phyloP scores from a whole-genome alignment of 2,888 invertebrate species.

The Lissonota sp. region DNA sequence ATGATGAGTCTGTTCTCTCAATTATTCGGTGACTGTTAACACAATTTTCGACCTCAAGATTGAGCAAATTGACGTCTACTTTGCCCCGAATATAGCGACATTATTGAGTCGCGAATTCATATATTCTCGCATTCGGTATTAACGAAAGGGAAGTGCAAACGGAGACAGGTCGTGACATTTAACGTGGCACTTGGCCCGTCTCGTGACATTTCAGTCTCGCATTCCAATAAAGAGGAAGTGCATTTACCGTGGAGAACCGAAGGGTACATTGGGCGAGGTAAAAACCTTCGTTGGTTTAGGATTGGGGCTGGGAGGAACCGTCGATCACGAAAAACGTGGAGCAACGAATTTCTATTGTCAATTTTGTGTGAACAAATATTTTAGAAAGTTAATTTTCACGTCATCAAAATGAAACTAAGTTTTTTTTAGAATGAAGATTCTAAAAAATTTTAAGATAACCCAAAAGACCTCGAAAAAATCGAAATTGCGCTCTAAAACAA shows the following conservation, averaged over 20 bases:
- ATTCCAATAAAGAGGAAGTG: slow-evolving; percentile 57
- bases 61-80: slow-evolving; percentile 20
- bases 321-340: no score
- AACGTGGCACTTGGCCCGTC: slow-evolving; percentile 56
- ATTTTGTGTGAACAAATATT: no score
- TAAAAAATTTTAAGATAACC: no score
- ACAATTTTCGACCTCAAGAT: background rate
- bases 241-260: slow-evolving; percentile 44
- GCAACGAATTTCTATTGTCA: no score
- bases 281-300: slow-evolving; percentile 34
- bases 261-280: slow-evolving; percentile 21
- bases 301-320: no score
- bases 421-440: no score
- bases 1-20: no score
- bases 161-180: slow-evolving; percentile 53
- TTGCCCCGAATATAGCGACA: slow-evolving; percentile 12
- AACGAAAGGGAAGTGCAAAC: slow-evolving; percentile 34
- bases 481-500: no score
- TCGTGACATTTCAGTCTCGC: slow-evolving; percentile 39
- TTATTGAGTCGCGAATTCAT: slow-evolving; percentile 25
- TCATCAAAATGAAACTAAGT: no score
- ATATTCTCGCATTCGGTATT: slow-evolving; percentile 48
- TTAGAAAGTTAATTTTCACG: no score
- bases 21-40: no score
- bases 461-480: no score